Evolutionary conservation across 2,113 vertebrate species (phyloP), one percentile per base, ranked within the genome.

Genomic region (Gila orcuttii): DNA sequence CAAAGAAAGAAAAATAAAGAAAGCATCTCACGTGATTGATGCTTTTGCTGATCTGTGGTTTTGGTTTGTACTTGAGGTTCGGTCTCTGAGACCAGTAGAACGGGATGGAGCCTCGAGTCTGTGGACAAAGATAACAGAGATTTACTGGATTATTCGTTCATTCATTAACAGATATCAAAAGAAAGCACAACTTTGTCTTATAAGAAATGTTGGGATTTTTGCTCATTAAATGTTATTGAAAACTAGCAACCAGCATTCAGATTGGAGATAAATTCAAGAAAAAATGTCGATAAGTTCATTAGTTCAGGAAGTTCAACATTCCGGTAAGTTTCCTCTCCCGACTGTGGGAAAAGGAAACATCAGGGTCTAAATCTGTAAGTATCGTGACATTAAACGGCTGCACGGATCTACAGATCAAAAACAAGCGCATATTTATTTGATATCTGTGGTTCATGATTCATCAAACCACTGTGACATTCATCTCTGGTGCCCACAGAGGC

Each of bases 31-130:
- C 97, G 55, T 99, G 97, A 91, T 97, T 97, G 89, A 96, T 91
- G 85, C 95, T 94, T 95, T 97, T 99, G 95, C 94, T 98, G 95
- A 99, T 99, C 93, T 97, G 97, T 21, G 97, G 98, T 85, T 93
- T 95, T 87, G 98, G 98, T 90, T 99, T 99, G 82, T 99, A 99
- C 92, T 96, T 98, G 88, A 99, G 96, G 89, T 99, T 98, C 86
- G 98, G 98, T 90, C 98, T 96, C 62, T 99, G 98, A 86, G 98
- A 99, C 98, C 98, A 99, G 93, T 96, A 99, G 91, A 99, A 95
- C 4, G 98, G 98, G 89, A 99, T 99, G 64, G 98, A 99, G 89
- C 97, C 97, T 91, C 97, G 95, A 3, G 97, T 98, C 97, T 98
- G 86, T 83, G 92, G 91, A 87, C 42, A n/a, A 12, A 42, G 11